A percentile compares a stretch with the other conserved stretches of the same genome.
Evolutionary conservation across 1,140 invertebrate species (phyloP).

Genomic region (Halesus radiatus): DNA sequence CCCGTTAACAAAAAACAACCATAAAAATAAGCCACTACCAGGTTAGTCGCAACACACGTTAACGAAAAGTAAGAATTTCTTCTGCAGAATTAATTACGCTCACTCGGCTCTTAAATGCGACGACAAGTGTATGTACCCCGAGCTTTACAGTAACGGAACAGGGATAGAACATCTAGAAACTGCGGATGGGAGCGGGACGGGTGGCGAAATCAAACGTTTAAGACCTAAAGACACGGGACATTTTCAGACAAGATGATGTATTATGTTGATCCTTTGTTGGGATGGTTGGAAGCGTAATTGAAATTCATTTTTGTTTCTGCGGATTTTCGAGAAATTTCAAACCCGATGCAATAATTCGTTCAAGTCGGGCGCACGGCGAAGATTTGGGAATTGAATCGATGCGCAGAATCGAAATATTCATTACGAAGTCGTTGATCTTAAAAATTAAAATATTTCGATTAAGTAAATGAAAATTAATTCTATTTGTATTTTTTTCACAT

Average conservation of each 20-base stretch:
- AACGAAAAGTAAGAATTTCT: constrained; percentile 54
- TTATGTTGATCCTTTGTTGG: constrained; percentile 29
- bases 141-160: constrained; percentile 39
- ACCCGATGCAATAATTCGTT: neutral
- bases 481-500: no score
- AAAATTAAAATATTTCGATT: no score
- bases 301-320: constrained; percentile 32
- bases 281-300: constrained; percentile 21
- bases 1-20: no score
- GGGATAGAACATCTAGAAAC: constrained; percentile 16
- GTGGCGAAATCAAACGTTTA: constrained; percentile 26
- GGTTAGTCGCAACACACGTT: constrained; percentile 49
- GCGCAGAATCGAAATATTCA: no score
- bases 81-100: constrained; percentile 54
- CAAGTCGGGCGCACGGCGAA: neutral
- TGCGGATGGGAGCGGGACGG: constrained; percentile 13
- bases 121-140: constrained; percentile 44
- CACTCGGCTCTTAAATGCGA: constrained; percentile 33
- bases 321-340: neutral
- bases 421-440: no score
- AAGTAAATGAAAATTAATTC: no score
- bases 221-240: constrained; percentile 23
- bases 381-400: neutral
- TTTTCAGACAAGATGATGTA: constrained; percentile 40
- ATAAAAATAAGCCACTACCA: neutral